phyloP scores from a whole-genome alignment of 1,140 invertebrate species.

The Trachymyrmex septentrionalis region DNA sequence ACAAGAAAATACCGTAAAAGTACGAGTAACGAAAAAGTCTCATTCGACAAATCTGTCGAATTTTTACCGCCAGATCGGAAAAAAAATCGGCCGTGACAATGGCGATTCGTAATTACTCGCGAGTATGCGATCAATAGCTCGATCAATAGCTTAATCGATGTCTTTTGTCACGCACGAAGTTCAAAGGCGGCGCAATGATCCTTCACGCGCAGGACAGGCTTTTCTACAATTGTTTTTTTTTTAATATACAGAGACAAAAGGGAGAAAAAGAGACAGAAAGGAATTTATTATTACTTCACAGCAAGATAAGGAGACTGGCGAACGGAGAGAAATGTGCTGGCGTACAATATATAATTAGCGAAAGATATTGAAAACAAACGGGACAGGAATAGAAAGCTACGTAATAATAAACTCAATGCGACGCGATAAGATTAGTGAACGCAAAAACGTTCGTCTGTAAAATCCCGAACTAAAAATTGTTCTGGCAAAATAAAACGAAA shows the following conservation, averaged over 20 bases:
- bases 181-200: constrained; percentile 51
- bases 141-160: constrained; percentile 59
- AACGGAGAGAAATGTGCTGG: background rate
- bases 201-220: background rate
- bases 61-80: constrained; percentile 26
- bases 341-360: background rate
- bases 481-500: no score
- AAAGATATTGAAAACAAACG: background rate
- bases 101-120: constrained; percentile 30
- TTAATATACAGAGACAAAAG: background rate
- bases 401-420: background rate
- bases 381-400: background rate
- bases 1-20: background rate
- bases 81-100: constrained; percentile 30
- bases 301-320: background rate
- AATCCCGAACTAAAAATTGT: no score
- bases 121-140: constrained; percentile 31
- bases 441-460: no score
- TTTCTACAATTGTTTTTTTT: constrained; percentile 39
- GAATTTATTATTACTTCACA: constrained; percentile 1
- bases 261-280: background rate
- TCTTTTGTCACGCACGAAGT: constrained; percentile 43
- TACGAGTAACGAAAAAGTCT: constrained; percentile 16
- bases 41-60: background rate
- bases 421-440: background rate